Conservation (phyloP, 2,113 vertebrate genomes). For the Chaetops frenatus region DNA sequence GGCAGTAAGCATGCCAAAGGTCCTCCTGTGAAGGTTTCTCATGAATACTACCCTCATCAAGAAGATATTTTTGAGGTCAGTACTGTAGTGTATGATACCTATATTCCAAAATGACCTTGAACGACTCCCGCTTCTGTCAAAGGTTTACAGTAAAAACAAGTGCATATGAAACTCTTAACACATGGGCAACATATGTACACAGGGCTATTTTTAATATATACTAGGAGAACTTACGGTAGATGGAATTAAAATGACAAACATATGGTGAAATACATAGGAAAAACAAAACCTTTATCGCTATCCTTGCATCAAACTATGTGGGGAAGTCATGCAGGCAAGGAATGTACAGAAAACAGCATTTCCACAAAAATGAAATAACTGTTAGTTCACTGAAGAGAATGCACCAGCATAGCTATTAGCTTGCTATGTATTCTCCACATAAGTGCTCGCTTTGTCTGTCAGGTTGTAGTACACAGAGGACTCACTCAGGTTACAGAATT, state of each 20-base stretch:
- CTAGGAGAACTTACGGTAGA: slow-evolving; percentile 10
- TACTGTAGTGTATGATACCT: slow-evolving; percentile 29
- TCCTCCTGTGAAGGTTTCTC: slow-evolving; percentile 49
- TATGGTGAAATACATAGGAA: slow-evolving; percentile 23
- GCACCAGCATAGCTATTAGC: slow-evolving; percentile 32
- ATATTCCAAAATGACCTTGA: slow-evolving; percentile 57
- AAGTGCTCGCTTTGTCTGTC: slow-evolving; percentile 54
- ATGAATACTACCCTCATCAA: slow-evolving; percentile 55
- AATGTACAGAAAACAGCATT: slow-evolving; percentile 29
- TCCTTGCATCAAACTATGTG: neutral
- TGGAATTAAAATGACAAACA: slow-evolving; percentile 63
- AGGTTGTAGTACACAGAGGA: slow-evolving; percentile 48
- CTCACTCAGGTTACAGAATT: slow-evolving; percentile 45
- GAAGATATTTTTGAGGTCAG: slow-evolving; percentile 50
- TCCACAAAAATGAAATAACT: slow-evolving; percentile 51
- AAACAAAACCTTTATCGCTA: neutral
- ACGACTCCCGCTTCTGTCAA: slow-evolving; percentile 25
- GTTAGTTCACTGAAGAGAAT: slow-evolving; percentile 45
- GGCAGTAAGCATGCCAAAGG: slow-evolving; percentile 51
- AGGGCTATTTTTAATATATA: slow-evolving; percentile 43
- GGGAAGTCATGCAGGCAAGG: neutral
- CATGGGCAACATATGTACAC: slow-evolving; percentile 49
- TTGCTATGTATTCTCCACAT: slow-evolving; percentile 1
- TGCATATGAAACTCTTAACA: slow-evolving; percentile 11
- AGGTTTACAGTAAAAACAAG: slow-evolving; percentile 40